Evolutionary conservation across 2,888 invertebrate species (phyloP).

Genomic region (Oeneis ivallda): DNA sequence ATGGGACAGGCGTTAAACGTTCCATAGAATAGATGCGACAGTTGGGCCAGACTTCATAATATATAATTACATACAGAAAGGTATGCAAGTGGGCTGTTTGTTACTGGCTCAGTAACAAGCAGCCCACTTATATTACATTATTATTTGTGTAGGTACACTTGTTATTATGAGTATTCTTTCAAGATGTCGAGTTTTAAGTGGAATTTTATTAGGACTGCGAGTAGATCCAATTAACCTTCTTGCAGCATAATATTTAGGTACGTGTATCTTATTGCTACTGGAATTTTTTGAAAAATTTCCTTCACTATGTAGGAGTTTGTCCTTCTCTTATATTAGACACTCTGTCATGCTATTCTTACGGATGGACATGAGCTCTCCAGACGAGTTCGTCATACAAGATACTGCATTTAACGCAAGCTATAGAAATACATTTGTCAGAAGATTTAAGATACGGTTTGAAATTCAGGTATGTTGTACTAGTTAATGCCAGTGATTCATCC

Average conservation of each 20-base stretch:
- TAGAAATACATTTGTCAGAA: no score
- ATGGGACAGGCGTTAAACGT: slow-evolving; percentile 35
- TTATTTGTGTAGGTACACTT: slow-evolving; percentile 27
- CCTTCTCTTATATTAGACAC: no score
- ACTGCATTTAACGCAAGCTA: no score
- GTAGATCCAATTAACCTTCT: not conserved
- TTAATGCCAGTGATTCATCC: no score
- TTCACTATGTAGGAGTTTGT: not conserved
- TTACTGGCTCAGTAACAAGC: not conserved
- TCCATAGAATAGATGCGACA: slow-evolving; percentile 33
- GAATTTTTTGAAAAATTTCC: not conserved
- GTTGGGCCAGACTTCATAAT: slow-evolving; percentile 29
- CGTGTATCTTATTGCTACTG: no score
- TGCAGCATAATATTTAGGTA: no score
- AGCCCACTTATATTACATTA: no score
- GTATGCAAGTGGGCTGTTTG: slow-evolving; percentile 28
- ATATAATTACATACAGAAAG: slow-evolving; percentile 35
- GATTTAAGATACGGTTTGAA: no score
- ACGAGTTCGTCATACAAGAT: no score
- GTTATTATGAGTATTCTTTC: slow-evolving; percentile 18
- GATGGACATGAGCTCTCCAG: no score
- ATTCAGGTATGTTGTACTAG: no score
- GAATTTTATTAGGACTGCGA: not conserved
- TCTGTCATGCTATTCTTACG: no score
- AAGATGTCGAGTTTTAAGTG: slow-evolving; percentile 6